Evolutionary conservation across 2,797 vertebrate species (phyloP), one percentile per base, ranked within the genome.

Genomic region (Lepilemur septentrionalis): DNA sequence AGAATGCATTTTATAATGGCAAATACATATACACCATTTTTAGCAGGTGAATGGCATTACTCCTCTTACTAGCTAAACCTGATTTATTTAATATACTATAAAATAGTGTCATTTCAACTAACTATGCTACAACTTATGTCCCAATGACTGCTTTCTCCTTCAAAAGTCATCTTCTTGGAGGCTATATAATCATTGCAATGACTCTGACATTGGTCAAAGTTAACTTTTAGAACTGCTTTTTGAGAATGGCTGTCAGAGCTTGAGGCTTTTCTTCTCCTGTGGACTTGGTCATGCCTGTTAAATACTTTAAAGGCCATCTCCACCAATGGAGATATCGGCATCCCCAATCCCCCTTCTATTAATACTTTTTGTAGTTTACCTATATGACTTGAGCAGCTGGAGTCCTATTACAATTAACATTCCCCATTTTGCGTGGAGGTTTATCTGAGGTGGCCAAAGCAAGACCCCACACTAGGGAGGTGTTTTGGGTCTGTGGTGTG

Each of bases 1-100:
- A 87, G 90, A 86, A 91, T 80, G 88, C 55, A 82, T 89, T 96
- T 95, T 87, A 52, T 78, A 93, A 84, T 50, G 3, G 30, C 59
- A 91, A 92, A 73, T 85, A 38, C 22, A 57, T 20, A 5, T 63
- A 30, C 25, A n/a, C 18, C 14, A 43, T 28, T 93, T 93, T 93
- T 55, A 93, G 63, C 30, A 70, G 50, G 7, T 17, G 7, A 86
- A 18, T 20, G 92, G 69, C 43, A 20, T 83, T 78, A 57, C 25
- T 65, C 30, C 46, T 92, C 85, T 57, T 73, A 50, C 25, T 52
- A 73, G 63, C 73, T 57, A 61, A 32, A 70, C 41, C 82, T 55
- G 76, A 78, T 25, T 80, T 76, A 83, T 50, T 89, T 83, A 93
- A 92, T 92, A 46, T 65, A 48, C 93, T 87, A 86, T 89, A 83